Evolutionary conservation across 2,888 invertebrate genomes (phyloP), one percentile per base, ranked within the genome.

Genomic region (Stomorhina lunata): DNA sequence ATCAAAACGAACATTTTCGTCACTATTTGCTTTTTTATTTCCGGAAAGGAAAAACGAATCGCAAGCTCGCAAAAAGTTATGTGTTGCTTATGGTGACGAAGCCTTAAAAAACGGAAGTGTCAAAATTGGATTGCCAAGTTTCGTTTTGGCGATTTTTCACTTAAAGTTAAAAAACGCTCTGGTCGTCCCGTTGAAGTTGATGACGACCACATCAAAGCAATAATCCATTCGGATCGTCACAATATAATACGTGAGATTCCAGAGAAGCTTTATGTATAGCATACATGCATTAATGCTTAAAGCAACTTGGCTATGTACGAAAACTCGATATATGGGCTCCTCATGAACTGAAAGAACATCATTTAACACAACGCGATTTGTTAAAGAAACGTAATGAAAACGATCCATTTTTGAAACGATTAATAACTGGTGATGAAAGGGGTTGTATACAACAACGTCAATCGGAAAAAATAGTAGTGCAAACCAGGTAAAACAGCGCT

Each of bases 181-280:
- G 40, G 40, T 40, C 7, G 40, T 40, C 43, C 43, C 4, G 43
- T 45, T 45, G 17, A 45, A 45, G 3, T 45, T 55, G 25, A 29
- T 55, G 55, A 22, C 2, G 29, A 15, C n/a, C n/a, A n/a, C 17
- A 55, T 55, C 27, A 55, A 55, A 55, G 55, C 55, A 55, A 55
- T 25, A 55, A 55, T 55, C 55, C 22, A 55, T 55, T 55, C 55
- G 55, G 55, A 55, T 55, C 27, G 25, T 55, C 55, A 29, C 2
- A 55, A 25, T 22, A 55, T 25, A 29, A 55, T 25, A 55, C 5
- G 27, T 25, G 27, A 55, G 55, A 55, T 55, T 55, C 6, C 53
- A 55, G 27, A 55, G 55, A 55, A 55, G 55, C 55, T 55, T 55
- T 25, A 55, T 55, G 27, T 29, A 55, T 10, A 20, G n/a, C 27